Conservation (phyloP, 2,888 invertebrate genomes). For the Dryobotodes eremita region DNA sequence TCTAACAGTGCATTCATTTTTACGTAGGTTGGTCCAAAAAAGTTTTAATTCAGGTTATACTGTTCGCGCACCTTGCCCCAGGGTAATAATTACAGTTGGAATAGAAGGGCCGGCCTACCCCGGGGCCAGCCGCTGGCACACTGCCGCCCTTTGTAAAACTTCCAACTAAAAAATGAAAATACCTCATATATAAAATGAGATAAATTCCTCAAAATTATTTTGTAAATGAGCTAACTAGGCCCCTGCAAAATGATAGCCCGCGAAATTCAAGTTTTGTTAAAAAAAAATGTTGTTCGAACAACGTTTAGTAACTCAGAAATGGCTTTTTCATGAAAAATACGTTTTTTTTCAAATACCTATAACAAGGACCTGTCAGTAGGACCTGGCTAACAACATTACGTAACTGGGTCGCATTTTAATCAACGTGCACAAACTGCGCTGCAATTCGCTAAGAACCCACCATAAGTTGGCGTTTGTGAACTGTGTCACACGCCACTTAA, state of each 20-base stretch:
- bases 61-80: conserved; percentile 59
- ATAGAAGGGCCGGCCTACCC: conserved; percentile 69
- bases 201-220: conserved; percentile 32
- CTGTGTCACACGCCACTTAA: background rate
- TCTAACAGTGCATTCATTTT: conserved; percentile 48
- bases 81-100: conserved; percentile 73
- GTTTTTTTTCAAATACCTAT: background rate
- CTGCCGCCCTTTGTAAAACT: conserved; percentile 64
- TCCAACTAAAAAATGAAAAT: conserved; percentile 47
- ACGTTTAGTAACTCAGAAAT: background rate
- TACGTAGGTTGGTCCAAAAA: conserved; percentile 45
- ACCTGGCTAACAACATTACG: background rate
- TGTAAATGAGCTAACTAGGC: conserved; percentile 2
- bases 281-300: background rate
- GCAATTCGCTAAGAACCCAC: background rate
- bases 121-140: conserved; percentile 63
- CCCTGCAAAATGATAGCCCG: background rate
- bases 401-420: background rate
- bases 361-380: background rate
- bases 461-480: background rate
- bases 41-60: conserved; percentile 66
- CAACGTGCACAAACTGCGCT: background rate
- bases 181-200: conserved; percentile 21
- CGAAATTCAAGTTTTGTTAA: background rate
- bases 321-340: too few species aligned